These are phyloP conservation scores for Capromys pilorides DNA, from an alignment of 2,797 vertebrate genomes.

Conservation along the genomic window DNA sequence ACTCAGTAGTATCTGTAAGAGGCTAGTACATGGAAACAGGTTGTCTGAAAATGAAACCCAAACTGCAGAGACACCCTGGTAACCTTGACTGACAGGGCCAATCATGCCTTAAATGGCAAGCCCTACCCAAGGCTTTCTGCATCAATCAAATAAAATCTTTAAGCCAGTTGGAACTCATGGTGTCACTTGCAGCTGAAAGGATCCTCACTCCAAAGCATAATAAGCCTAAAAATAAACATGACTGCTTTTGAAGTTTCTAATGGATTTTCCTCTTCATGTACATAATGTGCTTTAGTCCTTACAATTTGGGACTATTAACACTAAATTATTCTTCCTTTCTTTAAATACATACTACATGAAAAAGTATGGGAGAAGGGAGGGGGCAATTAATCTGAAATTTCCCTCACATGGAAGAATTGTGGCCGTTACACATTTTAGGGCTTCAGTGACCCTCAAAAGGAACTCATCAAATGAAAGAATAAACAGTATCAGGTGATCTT, in stretches of 20 bases:
- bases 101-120: background rate
- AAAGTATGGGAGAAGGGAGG: background rate
- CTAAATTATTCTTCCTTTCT: background rate
- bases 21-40: background rate
- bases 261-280: background rate
- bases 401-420: background rate
- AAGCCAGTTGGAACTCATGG: background rate
- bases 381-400: background rate
- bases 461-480: background rate
- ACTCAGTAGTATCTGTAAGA: background rate
- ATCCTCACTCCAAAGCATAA: background rate
- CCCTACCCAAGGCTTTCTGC: background rate
- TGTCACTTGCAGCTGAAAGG: constrained; percentile 37
- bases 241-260: background rate
- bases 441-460: background rate
- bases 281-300: background rate
- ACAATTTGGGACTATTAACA: background rate
- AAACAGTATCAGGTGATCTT: too few species aligned
- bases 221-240: background rate
- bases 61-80: background rate
- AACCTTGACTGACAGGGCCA: background rate
- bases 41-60: background rate
- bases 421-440: background rate
- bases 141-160: background rate
- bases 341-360: background rate